Evolutionary conservation across 2,113 vertebrate genomes (phyloP).

Genomic region (Zosterops pallidus): DNA sequence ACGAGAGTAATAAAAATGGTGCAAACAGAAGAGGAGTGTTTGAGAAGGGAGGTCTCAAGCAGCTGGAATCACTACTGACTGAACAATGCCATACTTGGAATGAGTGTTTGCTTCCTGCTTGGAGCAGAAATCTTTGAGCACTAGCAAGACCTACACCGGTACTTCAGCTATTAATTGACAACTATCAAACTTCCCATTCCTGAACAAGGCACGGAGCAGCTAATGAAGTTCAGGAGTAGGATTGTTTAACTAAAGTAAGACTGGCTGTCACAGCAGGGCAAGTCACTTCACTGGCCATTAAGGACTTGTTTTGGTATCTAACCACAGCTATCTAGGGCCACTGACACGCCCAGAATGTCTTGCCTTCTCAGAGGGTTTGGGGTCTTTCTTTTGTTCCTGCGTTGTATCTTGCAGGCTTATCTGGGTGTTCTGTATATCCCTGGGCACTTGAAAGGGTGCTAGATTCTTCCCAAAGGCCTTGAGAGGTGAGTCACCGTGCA

Average conservation of each 20-base stretch:
- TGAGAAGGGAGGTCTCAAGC: not conserved
- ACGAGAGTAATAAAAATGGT: not conserved
- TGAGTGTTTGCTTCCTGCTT: not conserved
- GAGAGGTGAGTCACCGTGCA: too few species aligned
- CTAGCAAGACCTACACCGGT: rapidly evolving
- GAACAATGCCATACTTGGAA: too few species aligned
- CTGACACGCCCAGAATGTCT: not conserved
- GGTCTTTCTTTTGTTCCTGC: not conserved
- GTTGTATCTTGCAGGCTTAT: rapidly evolving
- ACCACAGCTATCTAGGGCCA: not conserved
- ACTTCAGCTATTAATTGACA: not conserved
- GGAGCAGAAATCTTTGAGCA: not conserved
- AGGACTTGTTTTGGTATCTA: rapidly evolving
- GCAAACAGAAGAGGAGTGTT: not conserved
- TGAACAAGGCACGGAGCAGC: not conserved
- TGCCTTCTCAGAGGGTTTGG: not conserved
- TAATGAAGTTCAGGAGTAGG: not conserved
- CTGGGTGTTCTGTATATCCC: not conserved
- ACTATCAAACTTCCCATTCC: not conserved
- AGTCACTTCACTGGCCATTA: not conserved
- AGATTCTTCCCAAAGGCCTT: not conserved
- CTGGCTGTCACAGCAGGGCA: not conserved
- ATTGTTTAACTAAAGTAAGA: not conserved
- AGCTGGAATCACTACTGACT: not conserved
- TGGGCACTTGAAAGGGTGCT: rapidly evolving